Conservation (phyloP, 2,113 vertebrate genomes). For the Entosphenus tridentatus region DNA sequence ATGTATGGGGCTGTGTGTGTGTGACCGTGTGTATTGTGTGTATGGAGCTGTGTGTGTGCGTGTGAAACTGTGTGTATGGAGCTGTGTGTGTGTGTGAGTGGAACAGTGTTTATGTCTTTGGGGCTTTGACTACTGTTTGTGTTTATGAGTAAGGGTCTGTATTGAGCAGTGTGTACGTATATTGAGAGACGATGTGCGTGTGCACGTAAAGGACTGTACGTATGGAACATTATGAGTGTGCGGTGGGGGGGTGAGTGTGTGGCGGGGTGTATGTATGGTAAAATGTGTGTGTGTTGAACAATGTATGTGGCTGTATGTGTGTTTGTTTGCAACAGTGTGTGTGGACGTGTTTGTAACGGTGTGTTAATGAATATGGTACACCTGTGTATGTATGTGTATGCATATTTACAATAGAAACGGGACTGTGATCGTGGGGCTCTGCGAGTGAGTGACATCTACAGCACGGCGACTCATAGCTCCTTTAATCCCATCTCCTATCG, state of each 20-base stretch:
- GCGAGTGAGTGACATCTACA: background rate
- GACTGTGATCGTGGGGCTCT: background rate
- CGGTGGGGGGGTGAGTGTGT: background rate
- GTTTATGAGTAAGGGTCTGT: background rate
- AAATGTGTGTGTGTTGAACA: background rate
- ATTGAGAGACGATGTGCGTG: no score
- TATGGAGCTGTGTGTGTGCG: background rate
- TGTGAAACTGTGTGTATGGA: background rate
- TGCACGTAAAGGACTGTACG: no score
- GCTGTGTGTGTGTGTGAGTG: slow-evolving; percentile 3
- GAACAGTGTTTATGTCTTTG: background rate
- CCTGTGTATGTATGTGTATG: background rate
- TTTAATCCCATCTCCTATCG: no score
- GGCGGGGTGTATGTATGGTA: background rate
- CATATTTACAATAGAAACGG: background rate
- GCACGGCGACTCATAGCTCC: no score
- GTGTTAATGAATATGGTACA: background rate
- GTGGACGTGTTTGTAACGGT: background rate
- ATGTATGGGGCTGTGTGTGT: background rate
- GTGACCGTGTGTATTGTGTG: background rate
- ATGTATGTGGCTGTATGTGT: background rate
- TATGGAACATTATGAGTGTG: no score
- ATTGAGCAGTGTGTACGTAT: background rate
- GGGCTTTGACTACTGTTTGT: background rate
- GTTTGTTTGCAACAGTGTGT: background rate